Conservation (phyloP, 2,888 invertebrate species). For the Pedicia rivosa region DNA sequence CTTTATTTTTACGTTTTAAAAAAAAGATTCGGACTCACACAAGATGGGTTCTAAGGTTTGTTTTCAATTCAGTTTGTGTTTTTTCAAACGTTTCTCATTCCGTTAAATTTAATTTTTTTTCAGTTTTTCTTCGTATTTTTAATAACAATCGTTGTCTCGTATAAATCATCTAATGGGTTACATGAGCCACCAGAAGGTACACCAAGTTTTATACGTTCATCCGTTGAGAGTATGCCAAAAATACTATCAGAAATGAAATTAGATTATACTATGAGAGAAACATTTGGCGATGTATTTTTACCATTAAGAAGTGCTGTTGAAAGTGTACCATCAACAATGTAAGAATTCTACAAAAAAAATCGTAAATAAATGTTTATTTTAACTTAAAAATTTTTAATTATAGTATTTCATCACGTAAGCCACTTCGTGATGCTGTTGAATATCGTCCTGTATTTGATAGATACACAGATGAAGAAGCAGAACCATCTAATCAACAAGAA, state of each 20-base stretch:
- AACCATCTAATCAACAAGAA: conserved; percentile 14
- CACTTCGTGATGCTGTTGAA: conserved; percentile 26
- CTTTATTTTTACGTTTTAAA: no score
- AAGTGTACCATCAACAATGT: conserved; percentile 50
- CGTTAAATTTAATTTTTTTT: no score
- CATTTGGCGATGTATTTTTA: conserved; percentile 28
- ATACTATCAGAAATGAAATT: conserved; percentile 11
- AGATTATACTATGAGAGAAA: conserved; percentile 18
- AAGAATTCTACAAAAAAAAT: no score
- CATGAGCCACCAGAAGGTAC: conserved; percentile 14
- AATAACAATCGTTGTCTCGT: no score
- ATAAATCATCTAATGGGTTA: background rate
- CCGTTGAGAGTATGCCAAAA: conserved; percentile 25
- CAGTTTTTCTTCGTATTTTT: no score
- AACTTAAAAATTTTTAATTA: background rate
- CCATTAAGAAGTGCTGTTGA: conserved; percentile 66
- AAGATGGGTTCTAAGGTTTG: no score
- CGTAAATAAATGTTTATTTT: no score
- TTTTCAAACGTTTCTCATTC: no score
- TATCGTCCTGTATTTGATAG: conserved; percentile 10
- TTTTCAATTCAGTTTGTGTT: no score
- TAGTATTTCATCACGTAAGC: conserved; percentile 9
- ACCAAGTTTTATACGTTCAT: conserved; percentile 24
- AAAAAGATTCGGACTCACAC: no score
- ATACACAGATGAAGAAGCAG: conserved; percentile 11